Base-by-base conservation (phyloP, 2,888 invertebrate genomes). In the Acanthopleura granulata region DNA sequence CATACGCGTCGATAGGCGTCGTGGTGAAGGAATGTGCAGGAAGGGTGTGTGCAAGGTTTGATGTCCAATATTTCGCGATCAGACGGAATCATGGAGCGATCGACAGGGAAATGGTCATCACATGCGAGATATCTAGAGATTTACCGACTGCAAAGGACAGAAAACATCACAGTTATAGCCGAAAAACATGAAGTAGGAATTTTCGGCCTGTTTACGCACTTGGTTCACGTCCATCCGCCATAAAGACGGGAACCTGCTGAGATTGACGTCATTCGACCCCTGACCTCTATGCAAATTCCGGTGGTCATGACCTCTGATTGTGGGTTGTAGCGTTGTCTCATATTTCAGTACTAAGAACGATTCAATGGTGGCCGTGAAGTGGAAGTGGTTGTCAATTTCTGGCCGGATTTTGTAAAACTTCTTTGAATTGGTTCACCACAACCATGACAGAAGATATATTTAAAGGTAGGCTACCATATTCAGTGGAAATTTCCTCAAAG, bases 371-470 rank as follows among this genome's bases (percentile, higher is more conserved):
- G 66, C 66, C 6, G 66, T 27, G 25, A 27, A 22, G 9, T 22
- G 16, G 66, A 66, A 66, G 66, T 66, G 66, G 66, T 66, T 66
- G 29, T 27, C 25, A 25, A 12, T 66, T 66, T 66, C 29, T 22
- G 16, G 27, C 22, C 25, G 66, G 29, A 66, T 66, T 27, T 66
- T 22, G 29, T 27, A 66, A 22, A 66, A 66, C 25, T 22, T 6
- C 27, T 16, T 66, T 14, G 27, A 66, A 27, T 16, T 66, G 22
- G 16, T 27, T 27, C 15, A 22, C 25, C 25, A 66, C 22, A 27
- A 79, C 73, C 62, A 85, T 85, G 83, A 81, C 85, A 75, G 83
- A 85, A 75, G 83, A 83, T 66, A 78, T 83, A 74, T 85, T 85
- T 69, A 85, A 85, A 85, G 85, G 85, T 85, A 77, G n/a, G 29